Conservation (phyloP, 2,888 invertebrate species). For the Andrena camellia region DNA sequence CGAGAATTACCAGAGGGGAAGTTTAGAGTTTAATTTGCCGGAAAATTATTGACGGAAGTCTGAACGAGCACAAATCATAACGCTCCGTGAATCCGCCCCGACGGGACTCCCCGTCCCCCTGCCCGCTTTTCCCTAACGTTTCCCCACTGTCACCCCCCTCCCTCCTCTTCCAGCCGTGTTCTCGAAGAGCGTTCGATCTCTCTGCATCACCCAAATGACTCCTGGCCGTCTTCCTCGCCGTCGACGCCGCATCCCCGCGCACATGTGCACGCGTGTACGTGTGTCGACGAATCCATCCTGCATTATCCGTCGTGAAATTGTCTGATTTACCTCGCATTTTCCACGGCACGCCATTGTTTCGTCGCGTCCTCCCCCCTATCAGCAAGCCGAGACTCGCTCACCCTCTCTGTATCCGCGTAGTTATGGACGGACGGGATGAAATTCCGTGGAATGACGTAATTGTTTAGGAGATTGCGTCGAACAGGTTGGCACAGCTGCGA, state of each 20-base stretch:
- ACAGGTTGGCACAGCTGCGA: slow-evolving; percentile 41
- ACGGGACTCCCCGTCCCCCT: slow-evolving; percentile 37
- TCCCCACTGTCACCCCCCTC: neutral
- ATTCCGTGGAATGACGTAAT: slow-evolving; percentile 57
- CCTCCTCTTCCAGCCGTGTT: neutral
- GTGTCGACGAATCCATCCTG: slow-evolving; percentile 60
- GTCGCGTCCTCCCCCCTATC: slow-evolving; percentile 57
- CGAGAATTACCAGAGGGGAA: slow-evolving; percentile 75
- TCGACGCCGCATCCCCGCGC: slow-evolving; percentile 4
- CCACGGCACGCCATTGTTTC: slow-evolving; percentile 75
- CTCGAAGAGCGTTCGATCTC: slow-evolving; percentile 59
- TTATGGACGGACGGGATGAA: slow-evolving; percentile 58
- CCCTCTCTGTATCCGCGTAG: slow-evolving; percentile 47
- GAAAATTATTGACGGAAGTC: slow-evolving; percentile 84
- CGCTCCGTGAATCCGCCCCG: slow-evolving; percentile 81
- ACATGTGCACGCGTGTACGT: slow-evolving; percentile 11
- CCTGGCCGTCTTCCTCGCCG: slow-evolving; percentile 40
- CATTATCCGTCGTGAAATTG: slow-evolving; percentile 80
- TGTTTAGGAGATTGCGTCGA: slow-evolving; percentile 54
- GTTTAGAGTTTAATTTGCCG: slow-evolving; percentile 82
- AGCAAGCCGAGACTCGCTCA: slow-evolving; percentile 24
- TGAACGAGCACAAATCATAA: slow-evolving; percentile 82
- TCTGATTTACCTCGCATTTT: slow-evolving; percentile 79
- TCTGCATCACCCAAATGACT: slow-evolving; percentile 71
- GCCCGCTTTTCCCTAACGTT: slow-evolving; percentile 25